phyloP scores from a whole-genome alignment of 2,113 vertebrate genomes.

The Craseonycteris thonglongyai region DNA sequence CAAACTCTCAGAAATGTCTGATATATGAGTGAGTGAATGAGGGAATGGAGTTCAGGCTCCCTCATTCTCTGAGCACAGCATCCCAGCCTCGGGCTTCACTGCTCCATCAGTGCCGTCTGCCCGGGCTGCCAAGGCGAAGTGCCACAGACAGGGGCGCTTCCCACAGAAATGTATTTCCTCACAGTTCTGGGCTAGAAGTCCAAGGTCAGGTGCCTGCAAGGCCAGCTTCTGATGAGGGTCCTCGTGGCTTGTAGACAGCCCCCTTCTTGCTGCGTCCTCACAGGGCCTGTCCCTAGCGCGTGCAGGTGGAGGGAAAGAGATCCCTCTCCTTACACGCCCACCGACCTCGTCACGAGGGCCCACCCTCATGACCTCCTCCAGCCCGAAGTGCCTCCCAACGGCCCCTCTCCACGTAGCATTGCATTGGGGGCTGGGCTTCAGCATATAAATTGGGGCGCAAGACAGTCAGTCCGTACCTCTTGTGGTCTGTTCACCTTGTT shows the following conservation, averaged over 20 bases:
- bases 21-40: neutral
- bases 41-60: neutral
- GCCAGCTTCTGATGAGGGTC: neutral
- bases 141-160: neutral
- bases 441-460: no score
- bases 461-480: neutral
- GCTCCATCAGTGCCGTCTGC: no score
- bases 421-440: neutral
- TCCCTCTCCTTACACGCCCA: neutral
- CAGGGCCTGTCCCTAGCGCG: neutral
- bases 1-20: neutral
- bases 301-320: neutral
- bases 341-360: neutral
- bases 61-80: neutral
- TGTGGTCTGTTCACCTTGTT: neutral
- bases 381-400: neutral
- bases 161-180: neutral
- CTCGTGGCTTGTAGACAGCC: neutral
- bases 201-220: neutral
- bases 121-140: no score
- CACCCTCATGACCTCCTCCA: neutral
- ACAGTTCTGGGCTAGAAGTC: neutral
- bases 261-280: neutral
- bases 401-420: neutral
- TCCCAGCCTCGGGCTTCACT: no score